Evolutionary conservation across 2,797 vertebrate genomes (phyloP), one percentile per base, ranked within the genome.

Genomic region (Spea hammondii): DNA sequence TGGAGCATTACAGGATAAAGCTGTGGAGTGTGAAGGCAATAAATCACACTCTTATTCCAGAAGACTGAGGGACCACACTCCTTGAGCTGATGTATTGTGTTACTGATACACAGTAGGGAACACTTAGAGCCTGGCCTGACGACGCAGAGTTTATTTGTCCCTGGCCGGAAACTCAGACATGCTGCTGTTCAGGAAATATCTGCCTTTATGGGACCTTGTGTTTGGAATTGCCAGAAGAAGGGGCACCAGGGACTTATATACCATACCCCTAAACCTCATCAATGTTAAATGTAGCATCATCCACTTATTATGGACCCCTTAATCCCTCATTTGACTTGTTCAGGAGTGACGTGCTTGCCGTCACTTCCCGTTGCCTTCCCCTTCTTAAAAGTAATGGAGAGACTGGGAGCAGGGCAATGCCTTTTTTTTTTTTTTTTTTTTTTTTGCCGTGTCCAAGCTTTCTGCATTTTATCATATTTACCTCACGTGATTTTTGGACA

Each of bases 211-310:
- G 48, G 48, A 81, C 74, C 69, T 75, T 51, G 47, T 66, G 69
- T 66, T 80, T 80, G 73, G 67, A 65, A 65, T 65, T 13, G 71
- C 44, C 9, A 6, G 6, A 51, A 60, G 57, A 69, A 71, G 79
- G 74, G 59, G 50, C 12, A 68, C 75, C 74, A 68, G 74, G 74
- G 64, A 77, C 69, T 45, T 60, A 14, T 60, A 14, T 62, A 64
- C 66, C 53, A 50, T 51, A 59, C 79, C 67, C 55, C n/a, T n/a
- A 8, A 54, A 66, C 75, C 54, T 45, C 79, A 59, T 77, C 60
- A 71, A 59, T 73, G 62, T 80, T 53, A 76, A 76, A 81, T 81
- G 79, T 81, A 81, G 79, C 79, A 81, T 81, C 17, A 12, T 60
- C 53, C 49, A 65, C 70, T 62, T 81, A 72, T 44, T 72, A 68